phyloP scores from a whole-genome alignment of 2,888 invertebrate genomes.

The Nephrotoma guestfalica region DNA sequence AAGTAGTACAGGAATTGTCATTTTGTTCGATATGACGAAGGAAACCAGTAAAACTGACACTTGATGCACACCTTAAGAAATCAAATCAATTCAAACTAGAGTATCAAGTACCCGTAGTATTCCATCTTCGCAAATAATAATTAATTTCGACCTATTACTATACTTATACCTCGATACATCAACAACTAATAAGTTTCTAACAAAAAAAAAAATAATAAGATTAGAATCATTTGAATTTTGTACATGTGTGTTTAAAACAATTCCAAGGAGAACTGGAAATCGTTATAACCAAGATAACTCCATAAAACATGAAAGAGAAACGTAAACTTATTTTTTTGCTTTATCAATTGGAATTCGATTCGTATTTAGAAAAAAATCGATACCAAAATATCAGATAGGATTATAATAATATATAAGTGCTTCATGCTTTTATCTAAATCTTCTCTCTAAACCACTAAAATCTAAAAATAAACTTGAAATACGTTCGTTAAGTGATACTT shows the following conservation, averaged over 20 bases:
- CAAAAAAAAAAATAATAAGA: neutral
- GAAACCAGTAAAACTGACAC: too few species aligned
- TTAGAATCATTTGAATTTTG: neutral
- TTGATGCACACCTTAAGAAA: too few species aligned
- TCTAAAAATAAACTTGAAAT: neutral
- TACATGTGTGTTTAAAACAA: neutral
- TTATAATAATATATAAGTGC: neutral
- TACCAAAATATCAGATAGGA: neutral
- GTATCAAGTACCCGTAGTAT: too few species aligned
- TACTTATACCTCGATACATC: neutral
- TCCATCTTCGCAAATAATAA: neutral
- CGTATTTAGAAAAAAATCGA: neutral
- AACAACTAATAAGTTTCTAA: neutral
- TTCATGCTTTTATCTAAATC: neutral
- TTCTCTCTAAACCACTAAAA: neutral
- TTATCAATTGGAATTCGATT: neutral
- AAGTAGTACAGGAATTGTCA: too few species aligned
- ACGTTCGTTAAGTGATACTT: neutral
- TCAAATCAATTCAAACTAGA: too few species aligned
- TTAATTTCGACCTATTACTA: neutral
- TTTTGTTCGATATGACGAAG: too few species aligned
- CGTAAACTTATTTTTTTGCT: neutral
- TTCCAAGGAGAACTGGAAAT: neutral
- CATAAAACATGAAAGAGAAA: neutral
- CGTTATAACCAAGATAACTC: neutral